Evolutionary conservation across 2,113 vertebrate genomes (phyloP).

Genomic region (Hydrolagus affinis): DNA sequence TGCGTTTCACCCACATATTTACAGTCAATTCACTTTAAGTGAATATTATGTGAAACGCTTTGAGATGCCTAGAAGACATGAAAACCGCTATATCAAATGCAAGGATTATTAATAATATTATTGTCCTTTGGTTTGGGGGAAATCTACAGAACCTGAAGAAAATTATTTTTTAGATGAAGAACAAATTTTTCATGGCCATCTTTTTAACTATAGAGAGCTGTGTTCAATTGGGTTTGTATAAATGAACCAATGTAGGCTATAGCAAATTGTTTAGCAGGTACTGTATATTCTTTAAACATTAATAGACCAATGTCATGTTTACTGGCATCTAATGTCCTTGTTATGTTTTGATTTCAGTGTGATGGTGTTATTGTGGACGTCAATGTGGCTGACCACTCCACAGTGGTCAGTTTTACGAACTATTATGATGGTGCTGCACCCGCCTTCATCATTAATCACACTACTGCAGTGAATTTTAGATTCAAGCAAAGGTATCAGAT

Average conservation of each 20-base stretch:
- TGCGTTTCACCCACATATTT: too few species aligned
- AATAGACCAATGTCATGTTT: not conserved
- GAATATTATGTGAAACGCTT: too few species aligned
- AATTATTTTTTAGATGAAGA: not conserved
- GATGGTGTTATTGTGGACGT: constrained; percentile 79
- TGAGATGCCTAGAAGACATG: too few species aligned
- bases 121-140: too few species aligned
- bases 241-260: not conserved
- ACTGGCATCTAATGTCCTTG: not conserved
- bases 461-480: constrained; percentile 57
- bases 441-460: constrained; percentile 83
- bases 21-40: too few species aligned
- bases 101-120: too few species aligned
- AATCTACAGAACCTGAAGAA: too few species aligned
- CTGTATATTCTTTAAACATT: not conserved
- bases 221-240: not conserved
- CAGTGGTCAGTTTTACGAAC: constrained; percentile 72
- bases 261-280: not conserved
- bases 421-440: constrained; percentile 88
- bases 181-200: not conserved
- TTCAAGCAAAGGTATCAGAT: constrained; percentile 64
- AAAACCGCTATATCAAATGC: too few species aligned
- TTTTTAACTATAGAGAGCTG: not conserved
- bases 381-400: constrained; percentile 73
- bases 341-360: constrained; percentile 51